Evolutionary conservation across 1,140 invertebrate genomes (phyloP).

Genomic region (Bombus huntii): DNA sequence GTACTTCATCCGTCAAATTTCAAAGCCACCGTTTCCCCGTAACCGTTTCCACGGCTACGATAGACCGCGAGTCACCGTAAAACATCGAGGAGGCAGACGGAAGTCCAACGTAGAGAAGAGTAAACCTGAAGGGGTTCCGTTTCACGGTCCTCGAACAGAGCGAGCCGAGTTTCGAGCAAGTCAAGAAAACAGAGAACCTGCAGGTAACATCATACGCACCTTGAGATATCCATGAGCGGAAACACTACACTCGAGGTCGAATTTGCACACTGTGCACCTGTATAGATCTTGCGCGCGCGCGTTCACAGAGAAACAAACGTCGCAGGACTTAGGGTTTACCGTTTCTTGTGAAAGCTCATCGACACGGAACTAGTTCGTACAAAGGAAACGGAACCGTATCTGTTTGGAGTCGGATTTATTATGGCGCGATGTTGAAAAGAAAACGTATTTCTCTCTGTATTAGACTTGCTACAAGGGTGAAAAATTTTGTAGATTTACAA

Average conservation of each 20-base stretch:
- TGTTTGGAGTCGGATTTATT: not conserved
- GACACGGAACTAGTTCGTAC: conserved; percentile 14
- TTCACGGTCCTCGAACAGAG: conserved; percentile 63
- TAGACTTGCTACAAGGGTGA: not conserved
- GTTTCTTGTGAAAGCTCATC: conserved; percentile 38
- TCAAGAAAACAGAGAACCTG: conserved; percentile 57
- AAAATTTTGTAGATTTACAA: not conserved
- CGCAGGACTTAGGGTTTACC: conserved; percentile 37
- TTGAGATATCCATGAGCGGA: conserved; percentile 69
- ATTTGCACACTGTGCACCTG: conserved; percentile 12
- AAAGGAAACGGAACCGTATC: conserved; percentile 10
- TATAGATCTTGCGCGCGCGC: not conserved
- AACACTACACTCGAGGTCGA: conserved; percentile 69
- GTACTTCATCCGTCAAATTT: conserved; percentile 2
- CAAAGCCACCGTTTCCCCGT: conserved; percentile 10
- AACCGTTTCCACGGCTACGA: conserved; percentile 16
- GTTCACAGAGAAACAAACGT: conserved; percentile 26
- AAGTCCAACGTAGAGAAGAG: conserved; percentile 58
- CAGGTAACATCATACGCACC: conserved; percentile 72
- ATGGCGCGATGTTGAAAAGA: not conserved
- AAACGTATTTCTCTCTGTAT: not conserved
- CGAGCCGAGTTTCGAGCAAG: conserved; percentile 37
- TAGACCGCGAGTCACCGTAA: conserved; percentile 8
- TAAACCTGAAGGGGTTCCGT: conserved; percentile 55
- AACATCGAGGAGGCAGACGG: conserved; percentile 48